These are phyloP conservation scores for Trachelus iudaicus DNA, from an alignment of 2,888 invertebrate species.

Conservation along the genomic window DNA sequence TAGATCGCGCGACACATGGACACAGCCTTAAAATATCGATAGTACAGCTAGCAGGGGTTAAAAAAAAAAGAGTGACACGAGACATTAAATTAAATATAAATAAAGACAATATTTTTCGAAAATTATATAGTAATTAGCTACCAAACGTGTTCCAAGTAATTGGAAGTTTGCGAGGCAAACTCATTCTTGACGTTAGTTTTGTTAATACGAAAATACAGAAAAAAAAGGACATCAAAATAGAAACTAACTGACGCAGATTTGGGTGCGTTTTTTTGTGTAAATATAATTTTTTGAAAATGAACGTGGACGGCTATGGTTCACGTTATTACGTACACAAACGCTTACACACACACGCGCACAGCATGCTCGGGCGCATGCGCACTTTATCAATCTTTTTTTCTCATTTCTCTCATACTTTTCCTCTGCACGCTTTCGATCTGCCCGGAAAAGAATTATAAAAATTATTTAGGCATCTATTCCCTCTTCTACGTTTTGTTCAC, in stretches of 20 bases:
- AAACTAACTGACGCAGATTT: not conserved
- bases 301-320: not conserved
- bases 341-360: not conserved
- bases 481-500: not conserved
- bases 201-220: slow-evolving; percentile 1
- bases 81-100: not conserved
- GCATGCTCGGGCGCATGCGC: not conserved
- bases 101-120: not conserved
- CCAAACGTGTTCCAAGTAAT: slow-evolving; percentile 51
- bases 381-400: slow-evolving; percentile 1
- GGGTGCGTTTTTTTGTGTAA: not conserved
- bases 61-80: not conserved
- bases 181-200: slow-evolving; percentile 51
- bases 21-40: slow-evolving; percentile 34
- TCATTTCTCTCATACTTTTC: not conserved
- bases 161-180: slow-evolving; percentile 59
- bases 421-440: not conserved
- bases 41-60: slow-evolving; percentile 8
- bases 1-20: slow-evolving; percentile 27
- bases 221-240: slow-evolving; percentile 13
- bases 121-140: not conserved
- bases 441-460: not conserved
- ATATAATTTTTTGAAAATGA: not conserved
- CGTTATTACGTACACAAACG: not conserved
- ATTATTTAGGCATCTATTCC: not conserved